These are phyloP conservation scores for Plebejus anna DNA, from an alignment of 2,888 invertebrate genomes.

Conservation along the genomic window DNA sequence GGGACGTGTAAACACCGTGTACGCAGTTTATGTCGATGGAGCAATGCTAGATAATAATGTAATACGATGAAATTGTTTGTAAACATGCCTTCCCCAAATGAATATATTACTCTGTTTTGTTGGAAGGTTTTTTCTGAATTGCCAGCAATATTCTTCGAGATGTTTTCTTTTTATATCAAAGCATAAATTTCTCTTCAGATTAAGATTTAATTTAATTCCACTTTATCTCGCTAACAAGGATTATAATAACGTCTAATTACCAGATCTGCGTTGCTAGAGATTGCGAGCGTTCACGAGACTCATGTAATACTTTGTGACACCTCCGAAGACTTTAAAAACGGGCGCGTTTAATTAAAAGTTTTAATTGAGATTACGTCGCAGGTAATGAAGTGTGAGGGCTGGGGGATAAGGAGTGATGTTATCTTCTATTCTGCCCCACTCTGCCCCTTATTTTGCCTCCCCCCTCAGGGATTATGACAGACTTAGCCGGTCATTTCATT, in stretches of 20 bases:
- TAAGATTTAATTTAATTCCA: background rate
- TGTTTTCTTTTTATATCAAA: too few relatives aligned
- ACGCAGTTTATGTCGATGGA: background rate
- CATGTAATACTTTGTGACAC: slow-evolving; percentile 22
- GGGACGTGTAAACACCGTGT: slow-evolving; percentile 3
- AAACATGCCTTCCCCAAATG: slow-evolving; percentile 6
- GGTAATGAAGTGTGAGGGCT: background rate
- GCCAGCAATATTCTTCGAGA: background rate
- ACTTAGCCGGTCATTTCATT: background rate
- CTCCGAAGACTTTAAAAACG: slow-evolving; percentile 3
- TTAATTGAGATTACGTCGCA: slow-evolving; percentile 16
- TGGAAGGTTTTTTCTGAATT: background rate
- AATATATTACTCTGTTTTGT: slow-evolving; percentile 8
- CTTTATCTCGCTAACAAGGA: background rate
- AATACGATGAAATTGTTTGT: slow-evolving; percentile 2
- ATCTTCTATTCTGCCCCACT: background rate
- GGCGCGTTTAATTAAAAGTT: slow-evolving; percentile 25
- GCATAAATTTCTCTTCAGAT: too few relatives aligned
- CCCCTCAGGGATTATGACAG: background rate
- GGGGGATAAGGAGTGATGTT: background rate
- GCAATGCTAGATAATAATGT: background rate
- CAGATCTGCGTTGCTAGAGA: background rate
- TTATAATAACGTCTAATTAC: background rate
- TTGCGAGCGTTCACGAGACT: background rate
- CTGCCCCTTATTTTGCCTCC: background rate